A percentile compares a stretch with the other conserved stretches of the same genome.
Conservation (phyloP, 2,797 vertebrate genomes). For the Numenius phaeopus region DNA sequence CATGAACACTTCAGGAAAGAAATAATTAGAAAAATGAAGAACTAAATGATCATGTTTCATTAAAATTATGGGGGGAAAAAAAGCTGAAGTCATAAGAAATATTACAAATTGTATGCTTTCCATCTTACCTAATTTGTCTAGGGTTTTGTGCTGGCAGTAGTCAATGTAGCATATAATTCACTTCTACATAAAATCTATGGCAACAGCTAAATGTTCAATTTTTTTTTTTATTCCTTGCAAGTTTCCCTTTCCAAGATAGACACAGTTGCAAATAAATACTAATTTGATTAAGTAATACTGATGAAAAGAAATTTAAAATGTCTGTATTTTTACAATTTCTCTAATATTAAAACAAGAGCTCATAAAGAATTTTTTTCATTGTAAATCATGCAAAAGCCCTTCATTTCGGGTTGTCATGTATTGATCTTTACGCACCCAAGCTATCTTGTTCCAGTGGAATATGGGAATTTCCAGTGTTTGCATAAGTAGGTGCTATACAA, state of each 20-base stretch:
- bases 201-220: neutral
- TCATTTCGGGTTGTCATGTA: neutral
- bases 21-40: neutral
- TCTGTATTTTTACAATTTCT: neutral
- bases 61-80: neutral
- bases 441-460: neutral
- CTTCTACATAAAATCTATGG: neutral
- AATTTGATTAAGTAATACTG: neutral
- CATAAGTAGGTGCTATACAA: neutral
- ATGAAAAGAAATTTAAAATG: neutral
- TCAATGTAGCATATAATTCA: neutral
- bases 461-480: neutral
- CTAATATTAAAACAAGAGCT: neutral
- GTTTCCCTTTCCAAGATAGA: neutral
- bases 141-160: neutral
- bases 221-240: neutral
- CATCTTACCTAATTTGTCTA: neutral
- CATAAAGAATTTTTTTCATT: neutral
- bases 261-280: neutral
- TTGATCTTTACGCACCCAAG: neutral
- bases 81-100: neutral
- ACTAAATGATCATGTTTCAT: neutral
- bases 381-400: neutral
- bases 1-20: neutral
- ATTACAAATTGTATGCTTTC: neutral